Conservation (phyloP, 2,797 vertebrate genomes). For the Tympanoctomys barrerae region DNA sequence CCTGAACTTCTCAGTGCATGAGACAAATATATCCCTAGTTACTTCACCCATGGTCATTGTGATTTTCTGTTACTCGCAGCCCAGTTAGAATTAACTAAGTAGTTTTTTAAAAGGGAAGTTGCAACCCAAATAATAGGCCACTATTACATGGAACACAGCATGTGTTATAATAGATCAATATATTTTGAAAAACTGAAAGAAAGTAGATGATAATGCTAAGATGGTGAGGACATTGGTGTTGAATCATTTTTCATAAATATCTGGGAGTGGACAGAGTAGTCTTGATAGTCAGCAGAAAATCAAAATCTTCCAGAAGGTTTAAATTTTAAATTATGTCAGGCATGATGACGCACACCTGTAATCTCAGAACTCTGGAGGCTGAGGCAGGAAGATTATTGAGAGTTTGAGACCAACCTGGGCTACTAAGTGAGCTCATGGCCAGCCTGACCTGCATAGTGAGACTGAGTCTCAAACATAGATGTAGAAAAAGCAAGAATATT, state of each 20-base stretch:
- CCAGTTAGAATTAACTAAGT: not conserved
- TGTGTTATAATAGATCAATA: not conserved
- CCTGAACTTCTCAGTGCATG: not conserved
- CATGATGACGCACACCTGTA: no score
- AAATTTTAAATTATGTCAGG: no score
- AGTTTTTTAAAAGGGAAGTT: not conserved
- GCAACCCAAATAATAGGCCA: not conserved
- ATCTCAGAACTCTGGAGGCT: no score
- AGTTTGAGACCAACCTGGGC: no score
- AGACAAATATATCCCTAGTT: conserved; percentile 13
- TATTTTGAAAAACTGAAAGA: not conserved
- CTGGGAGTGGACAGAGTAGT: not conserved
- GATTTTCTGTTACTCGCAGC: not conserved
- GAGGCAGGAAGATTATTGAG: no score
- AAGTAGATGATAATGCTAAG: not conserved
- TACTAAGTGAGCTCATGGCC: no score
- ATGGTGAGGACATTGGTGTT: not conserved
- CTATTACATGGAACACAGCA: not conserved
- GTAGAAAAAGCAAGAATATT: no score
- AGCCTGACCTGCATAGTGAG: no score
- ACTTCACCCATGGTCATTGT: not conserved
- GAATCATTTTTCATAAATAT: not conserved
- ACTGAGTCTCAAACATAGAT: no score
- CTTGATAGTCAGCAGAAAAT: not conserved
- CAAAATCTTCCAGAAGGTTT: not conserved